Evolutionary conservation across 1,140 invertebrate genomes (phyloP).

Genomic region (Macrosteles quadrilineatus): DNA sequence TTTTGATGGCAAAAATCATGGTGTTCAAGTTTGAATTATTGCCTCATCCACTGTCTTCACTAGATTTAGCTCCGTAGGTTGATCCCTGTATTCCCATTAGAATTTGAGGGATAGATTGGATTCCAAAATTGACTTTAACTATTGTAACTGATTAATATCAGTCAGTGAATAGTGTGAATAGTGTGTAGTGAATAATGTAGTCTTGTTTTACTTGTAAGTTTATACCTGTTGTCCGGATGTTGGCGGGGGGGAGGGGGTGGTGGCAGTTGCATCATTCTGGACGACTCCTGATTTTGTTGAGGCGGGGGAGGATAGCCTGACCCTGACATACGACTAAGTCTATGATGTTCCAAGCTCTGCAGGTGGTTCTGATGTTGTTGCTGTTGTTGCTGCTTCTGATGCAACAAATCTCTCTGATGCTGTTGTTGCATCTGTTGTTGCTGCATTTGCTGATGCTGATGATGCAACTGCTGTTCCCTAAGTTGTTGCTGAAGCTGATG

Average conservation of each 20-base stretch:
- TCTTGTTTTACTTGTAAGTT: no score
- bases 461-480: constrained; percentile 46
- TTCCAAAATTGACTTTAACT: no score
- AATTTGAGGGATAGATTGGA: no score
- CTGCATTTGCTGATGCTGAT: constrained; percentile 50
- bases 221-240: constrained; percentile 17
- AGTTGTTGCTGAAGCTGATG: constrained; percentile 54
- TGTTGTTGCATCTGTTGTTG: constrained; percentile 48
- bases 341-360: constrained; percentile 31
- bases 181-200: no score
- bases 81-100: no score
- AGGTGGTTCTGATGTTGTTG: constrained; percentile 43
- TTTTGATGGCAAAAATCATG: constrained; percentile 25
- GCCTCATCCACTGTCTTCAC: no score
- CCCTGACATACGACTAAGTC: not conserved
- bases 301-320: not conserved
- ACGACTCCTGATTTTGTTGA: not conserved
- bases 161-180: no score
- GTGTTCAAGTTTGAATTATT: constrained; percentile 46
- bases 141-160: no score
- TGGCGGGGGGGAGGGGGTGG: not conserved
- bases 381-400: constrained; percentile 49
- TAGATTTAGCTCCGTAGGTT: no score
- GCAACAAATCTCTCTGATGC: constrained; percentile 49
- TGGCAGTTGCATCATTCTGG: constrained; percentile 7